These are phyloP conservation scores for Cyanoderma ruficeps DNA, from an alignment of 2,113 vertebrate genomes.

Conservation along the genomic window DNA sequence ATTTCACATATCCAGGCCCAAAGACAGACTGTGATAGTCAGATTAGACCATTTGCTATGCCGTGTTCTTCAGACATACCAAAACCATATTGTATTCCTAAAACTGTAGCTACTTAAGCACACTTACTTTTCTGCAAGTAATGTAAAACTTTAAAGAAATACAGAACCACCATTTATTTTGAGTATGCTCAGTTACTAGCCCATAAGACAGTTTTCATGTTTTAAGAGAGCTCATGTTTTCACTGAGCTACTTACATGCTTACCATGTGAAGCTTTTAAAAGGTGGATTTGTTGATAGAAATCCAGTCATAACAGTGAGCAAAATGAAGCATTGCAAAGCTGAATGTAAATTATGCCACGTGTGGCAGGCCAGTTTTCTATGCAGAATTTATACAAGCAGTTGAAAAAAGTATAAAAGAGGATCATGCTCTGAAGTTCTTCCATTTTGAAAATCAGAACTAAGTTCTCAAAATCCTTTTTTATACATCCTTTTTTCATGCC, in stretches of 20 bases:
- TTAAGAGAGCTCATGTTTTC: neutral
- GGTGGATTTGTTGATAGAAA: neutral
- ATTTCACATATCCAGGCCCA: neutral
- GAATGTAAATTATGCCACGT: neutral
- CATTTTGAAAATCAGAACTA: neutral
- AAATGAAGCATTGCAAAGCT: neutral
- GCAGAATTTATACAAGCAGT: neutral
- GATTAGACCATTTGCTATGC: neutral
- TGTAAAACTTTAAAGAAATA: neutral
- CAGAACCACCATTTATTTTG: neutral
- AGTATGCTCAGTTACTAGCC: neutral
- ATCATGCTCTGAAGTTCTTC: neutral
- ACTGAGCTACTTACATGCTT: neutral
- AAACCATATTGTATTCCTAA: neutral
- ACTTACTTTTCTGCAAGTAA: neutral
- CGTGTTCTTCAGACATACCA: rapidly evolving
- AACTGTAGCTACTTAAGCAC: neutral
- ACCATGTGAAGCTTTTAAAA: neutral
- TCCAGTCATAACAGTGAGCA: neutral
- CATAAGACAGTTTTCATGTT: too few relatives aligned
- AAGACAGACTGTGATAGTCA: neutral
- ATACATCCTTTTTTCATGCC: neutral
- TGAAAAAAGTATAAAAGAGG: neutral
- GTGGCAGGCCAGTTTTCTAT: neutral
- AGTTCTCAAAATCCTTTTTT: neutral